These are phyloP conservation scores for Struthidea cinerea DNA, from an alignment of 2,113 vertebrate genomes.

Conservation along the genomic window DNA sequence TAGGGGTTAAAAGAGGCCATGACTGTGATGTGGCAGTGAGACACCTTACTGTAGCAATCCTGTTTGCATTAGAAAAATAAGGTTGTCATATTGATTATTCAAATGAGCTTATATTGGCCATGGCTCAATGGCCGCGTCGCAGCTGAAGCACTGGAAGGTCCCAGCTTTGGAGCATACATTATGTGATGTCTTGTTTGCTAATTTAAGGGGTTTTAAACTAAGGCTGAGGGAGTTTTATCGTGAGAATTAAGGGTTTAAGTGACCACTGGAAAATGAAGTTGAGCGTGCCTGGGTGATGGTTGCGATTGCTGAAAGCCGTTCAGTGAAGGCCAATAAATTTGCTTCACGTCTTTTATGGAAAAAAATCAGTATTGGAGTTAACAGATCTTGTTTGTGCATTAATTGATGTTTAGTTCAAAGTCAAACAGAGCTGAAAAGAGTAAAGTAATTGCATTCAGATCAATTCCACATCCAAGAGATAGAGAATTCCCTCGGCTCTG, in stretches of 20 bases:
- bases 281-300: neutral
- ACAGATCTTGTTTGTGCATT: conserved; percentile 4
- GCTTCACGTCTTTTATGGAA: neutral
- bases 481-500: neutral
- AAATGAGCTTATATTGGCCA: conserved; percentile 81
- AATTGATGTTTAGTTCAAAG: conserved; percentile 39
- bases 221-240: conserved; percentile 34
- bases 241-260: conserved; percentile 65
- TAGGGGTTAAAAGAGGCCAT: conserved; percentile 97
- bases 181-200: conserved; percentile 68
- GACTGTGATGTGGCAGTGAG: conserved; percentile 91
- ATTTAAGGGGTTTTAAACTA: conserved; percentile 51
- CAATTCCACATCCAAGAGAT: neutral
- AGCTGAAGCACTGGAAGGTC: conserved; percentile 76
- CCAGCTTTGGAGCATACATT: conserved; percentile 66
- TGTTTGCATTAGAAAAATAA: conserved; percentile 99
- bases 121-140: conserved; percentile 61
- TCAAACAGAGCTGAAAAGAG: conserved; percentile 10
- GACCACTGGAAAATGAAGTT: conserved; percentile 29
- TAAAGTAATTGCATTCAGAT: conserved; percentile 28
- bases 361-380: neutral
- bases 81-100: conserved; percentile 99
- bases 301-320: neutral
- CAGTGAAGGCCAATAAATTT: neutral
- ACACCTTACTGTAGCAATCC: conserved; percentile 93